A percentile compares a stretch with the other conserved stretches of the same genome.
Evolutionary conservation across 2,888 invertebrate genomes (phyloP).

Genomic region (Euzophera pinguis): DNA sequence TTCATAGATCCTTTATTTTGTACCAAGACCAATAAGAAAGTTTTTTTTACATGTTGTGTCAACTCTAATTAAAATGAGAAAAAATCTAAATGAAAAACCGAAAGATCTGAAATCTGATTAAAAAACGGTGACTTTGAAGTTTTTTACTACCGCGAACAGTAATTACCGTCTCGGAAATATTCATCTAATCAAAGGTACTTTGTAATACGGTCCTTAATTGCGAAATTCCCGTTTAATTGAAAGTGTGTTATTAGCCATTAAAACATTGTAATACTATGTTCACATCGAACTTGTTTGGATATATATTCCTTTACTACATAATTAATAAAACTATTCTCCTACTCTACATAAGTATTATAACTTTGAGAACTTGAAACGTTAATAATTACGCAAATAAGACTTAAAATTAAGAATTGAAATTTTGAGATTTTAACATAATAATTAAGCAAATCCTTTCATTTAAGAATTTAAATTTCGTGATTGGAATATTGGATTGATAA

Average conservation of each 20-base stretch:
- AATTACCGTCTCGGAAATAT: background rate
- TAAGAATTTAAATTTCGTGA: too few relatives aligned
- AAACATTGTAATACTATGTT: background rate
- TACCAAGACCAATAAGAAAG: too few relatives aligned
- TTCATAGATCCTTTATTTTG: too few relatives aligned
- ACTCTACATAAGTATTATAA: too few relatives aligned
- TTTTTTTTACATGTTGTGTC: too few relatives aligned
- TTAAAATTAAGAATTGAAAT: too few relatives aligned
- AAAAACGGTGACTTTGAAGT: background rate
- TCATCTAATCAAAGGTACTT: constrained; percentile 9
- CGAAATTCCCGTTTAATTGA: constrained; percentile 6
- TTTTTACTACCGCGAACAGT: background rate
- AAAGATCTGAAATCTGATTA: background rate
- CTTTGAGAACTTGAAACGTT: too few relatives aligned
- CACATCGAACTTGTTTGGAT: background rate
- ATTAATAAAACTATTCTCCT: too few relatives aligned
- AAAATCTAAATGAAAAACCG: background rate
- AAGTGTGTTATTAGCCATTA: constrained; percentile 7
- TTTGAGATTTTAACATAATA: too few relatives aligned
- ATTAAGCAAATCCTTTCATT: too few relatives aligned
- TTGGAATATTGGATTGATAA: background rate
- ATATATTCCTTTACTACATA: too few relatives aligned
- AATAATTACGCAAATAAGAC: too few relatives aligned
- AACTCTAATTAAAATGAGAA: background rate
- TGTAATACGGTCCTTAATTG: constrained; percentile 7